phyloP scores from a whole-genome alignment of 2,888 invertebrate species.

The Polymixis lichenea region DNA sequence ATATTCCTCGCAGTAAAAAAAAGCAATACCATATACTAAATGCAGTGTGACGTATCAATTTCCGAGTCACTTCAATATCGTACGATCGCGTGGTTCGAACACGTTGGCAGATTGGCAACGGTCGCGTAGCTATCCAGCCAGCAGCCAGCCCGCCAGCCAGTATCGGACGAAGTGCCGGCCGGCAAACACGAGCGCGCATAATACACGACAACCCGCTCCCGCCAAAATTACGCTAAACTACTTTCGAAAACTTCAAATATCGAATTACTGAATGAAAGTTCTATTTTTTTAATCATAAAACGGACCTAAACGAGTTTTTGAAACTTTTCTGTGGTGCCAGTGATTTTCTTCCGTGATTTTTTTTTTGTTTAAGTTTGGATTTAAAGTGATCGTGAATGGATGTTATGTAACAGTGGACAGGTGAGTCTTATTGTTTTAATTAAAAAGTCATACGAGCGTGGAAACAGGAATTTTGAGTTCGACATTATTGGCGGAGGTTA shows the following conservation, averaged over 20 bases:
- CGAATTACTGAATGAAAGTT: conserved; percentile 53
- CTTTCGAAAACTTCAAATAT: conserved; percentile 62
- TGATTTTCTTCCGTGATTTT: conserved; percentile 42
- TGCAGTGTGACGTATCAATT: conserved; percentile 65
- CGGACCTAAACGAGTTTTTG: conserved; percentile 17
- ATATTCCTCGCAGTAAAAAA: not conserved
- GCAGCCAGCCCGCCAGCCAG: conserved; percentile 42
- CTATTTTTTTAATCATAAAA: conserved; percentile 1
- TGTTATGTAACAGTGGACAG: conserved; percentile 64
- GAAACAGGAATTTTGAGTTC: conserved; percentile 54
- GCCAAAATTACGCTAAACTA: conserved; percentile 65
- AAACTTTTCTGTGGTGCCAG: conserved; percentile 43
- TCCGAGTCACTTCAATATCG: conserved; percentile 57
- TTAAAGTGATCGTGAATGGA: conserved; percentile 61
- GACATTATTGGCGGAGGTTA: conserved; percentile 45
- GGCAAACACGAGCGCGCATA: conserved; percentile 33
- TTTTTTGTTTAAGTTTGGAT: conserved; percentile 32
- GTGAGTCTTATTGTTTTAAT: conserved; percentile 60
- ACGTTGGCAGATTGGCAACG: conserved; percentile 67
- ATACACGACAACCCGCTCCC: conserved; percentile 43
- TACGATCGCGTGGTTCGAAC: conserved; percentile 62
- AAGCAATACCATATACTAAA: conserved; percentile 23
- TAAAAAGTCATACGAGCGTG: conserved; percentile 50
- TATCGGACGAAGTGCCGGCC: conserved; percentile 62
- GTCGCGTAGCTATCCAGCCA: conserved; percentile 41